A percentile compares a stretch with the other conserved stretches of the same genome.
phyloP scores from a whole-genome alignment of 2,797 vertebrate species.

The Amblyopsis hoosieri region DNA sequence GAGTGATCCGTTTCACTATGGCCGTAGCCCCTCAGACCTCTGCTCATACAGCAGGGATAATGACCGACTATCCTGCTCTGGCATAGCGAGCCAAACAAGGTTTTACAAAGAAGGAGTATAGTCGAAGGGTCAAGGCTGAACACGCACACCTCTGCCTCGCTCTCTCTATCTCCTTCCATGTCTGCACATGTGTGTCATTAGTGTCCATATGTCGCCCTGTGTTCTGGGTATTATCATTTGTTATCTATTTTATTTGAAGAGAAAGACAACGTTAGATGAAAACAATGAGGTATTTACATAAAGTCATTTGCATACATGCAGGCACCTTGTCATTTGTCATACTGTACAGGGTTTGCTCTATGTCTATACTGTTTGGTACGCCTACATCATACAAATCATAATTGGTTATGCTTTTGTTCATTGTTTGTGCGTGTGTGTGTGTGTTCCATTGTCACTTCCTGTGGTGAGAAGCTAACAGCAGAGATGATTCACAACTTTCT shows the following conservation, averaged over 20 bases:
- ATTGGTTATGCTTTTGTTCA: background rate
- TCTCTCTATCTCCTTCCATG: slow-evolving; percentile 35
- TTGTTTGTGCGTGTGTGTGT: slow-evolving; percentile 28
- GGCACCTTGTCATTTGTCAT: background rate
- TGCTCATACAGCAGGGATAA: slow-evolving; percentile 57
- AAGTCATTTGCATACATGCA: slow-evolving; percentile 1
- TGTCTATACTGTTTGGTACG: no score
- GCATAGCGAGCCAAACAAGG: slow-evolving; percentile 44
- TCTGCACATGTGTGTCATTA: slow-evolving; percentile 44
- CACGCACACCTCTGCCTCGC: slow-evolving; percentile 5
- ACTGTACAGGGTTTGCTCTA: no score
- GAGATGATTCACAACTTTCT: slow-evolving; percentile 71
- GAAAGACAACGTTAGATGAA: no score
- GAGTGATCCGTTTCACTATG: slow-evolving; percentile 45
- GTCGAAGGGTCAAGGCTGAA: slow-evolving; percentile 58
- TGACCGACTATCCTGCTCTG: slow-evolving; percentile 53
- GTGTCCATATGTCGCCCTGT: slow-evolving; percentile 54
- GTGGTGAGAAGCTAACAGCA: slow-evolving; percentile 56
- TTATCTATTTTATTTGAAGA: no score
- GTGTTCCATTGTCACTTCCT: slow-evolving; percentile 69
- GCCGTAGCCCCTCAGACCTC: slow-evolving; percentile 51
- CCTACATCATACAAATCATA: no score
- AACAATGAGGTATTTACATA: no score
- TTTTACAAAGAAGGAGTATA: slow-evolving; percentile 48
- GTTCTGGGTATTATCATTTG: slow-evolving; percentile 28